phyloP scores from a whole-genome alignment of 2,797 vertebrate genomes.

The Molossus alvarezi region DNA sequence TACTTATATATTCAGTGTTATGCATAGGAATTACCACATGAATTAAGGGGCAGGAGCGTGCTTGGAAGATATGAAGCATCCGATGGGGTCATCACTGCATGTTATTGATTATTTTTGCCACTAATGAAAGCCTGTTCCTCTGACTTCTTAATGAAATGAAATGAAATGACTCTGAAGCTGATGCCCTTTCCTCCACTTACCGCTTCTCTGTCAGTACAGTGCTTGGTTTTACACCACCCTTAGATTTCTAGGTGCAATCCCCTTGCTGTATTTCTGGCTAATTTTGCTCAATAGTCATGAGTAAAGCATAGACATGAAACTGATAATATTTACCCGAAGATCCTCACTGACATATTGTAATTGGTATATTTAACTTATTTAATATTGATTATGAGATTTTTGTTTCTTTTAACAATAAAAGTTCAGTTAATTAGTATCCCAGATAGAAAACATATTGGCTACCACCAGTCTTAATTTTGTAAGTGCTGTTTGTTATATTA shows the following conservation, averaged over 20 bases:
- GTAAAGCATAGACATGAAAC: neutral
- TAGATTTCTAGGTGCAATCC: neutral
- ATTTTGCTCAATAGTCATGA: neutral
- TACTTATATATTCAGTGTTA: neutral
- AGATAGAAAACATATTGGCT: slow-evolving; percentile 2
- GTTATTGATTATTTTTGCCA: neutral
- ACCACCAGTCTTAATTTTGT: neutral
- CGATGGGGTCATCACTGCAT: neutral
- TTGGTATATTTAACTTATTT: slow-evolving; percentile 6
- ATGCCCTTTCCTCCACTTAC: neutral
- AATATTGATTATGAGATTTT: neutral
- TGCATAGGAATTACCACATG: neutral
- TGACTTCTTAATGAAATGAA: slow-evolving; percentile 1
- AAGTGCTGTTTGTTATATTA: neutral
- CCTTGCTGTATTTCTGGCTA: neutral
- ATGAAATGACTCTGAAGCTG: neutral
- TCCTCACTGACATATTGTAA: neutral
- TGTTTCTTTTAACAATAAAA: neutral
- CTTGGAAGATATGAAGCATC: neutral
- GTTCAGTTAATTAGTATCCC: neutral
- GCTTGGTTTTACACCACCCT: neutral
- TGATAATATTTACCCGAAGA: neutral
- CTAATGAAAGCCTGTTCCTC: neutral
- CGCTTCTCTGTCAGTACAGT: neutral
- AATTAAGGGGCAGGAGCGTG: neutral